phyloP scores from a whole-genome alignment of 1,140 invertebrate species.

The Drosophila prosaltans region DNA sequence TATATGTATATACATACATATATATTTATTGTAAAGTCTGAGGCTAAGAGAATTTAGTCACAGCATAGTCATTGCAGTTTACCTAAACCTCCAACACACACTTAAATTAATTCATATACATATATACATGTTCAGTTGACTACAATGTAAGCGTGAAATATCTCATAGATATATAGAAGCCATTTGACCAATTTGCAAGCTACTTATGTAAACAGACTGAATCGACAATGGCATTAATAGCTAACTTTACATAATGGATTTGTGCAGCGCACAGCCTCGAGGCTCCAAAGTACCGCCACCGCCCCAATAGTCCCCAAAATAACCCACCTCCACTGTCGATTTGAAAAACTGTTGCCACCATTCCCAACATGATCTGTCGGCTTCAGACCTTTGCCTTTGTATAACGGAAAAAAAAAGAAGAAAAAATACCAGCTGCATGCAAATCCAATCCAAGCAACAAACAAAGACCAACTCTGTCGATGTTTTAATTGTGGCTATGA shows the following conservation, averaged over 20 bases:
- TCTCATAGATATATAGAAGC: constrained; percentile 59
- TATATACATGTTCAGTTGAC: constrained; percentile 30
- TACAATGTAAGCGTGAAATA: constrained; percentile 65
- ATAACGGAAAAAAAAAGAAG: neutral
- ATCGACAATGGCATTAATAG: constrained; percentile 53
- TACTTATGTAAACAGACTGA: constrained; percentile 68
- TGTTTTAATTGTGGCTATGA: constrained; percentile 53
- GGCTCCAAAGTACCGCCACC: constrained; percentile 32
- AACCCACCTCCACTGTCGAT: neutral
- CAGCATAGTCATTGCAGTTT: constrained; percentile 32
- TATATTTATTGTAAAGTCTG: constrained; percentile 53
- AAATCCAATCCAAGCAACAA: constrained; percentile 54
- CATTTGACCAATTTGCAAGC: constrained; percentile 67
- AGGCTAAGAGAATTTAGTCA: constrained; percentile 41
- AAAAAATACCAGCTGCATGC: constrained; percentile 74
- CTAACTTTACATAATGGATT: constrained; percentile 70
- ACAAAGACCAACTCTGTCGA: constrained; percentile 51
- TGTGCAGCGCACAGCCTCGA: constrained; percentile 39
- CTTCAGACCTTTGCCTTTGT: constrained; percentile 48
- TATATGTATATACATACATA: no score
- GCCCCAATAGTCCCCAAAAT: constrained; percentile 16
- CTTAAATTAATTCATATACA: constrained; percentile 33
- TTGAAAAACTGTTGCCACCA: constrained; percentile 23
- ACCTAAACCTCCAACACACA: constrained; percentile 36
- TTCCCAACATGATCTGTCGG: constrained; percentile 34